A percentile compares a stretch with the other conserved stretches of the same genome.
phyloP scores from a whole-genome alignment of 2,888 invertebrate species.

The Xanthostigma xanthostigma region DNA sequence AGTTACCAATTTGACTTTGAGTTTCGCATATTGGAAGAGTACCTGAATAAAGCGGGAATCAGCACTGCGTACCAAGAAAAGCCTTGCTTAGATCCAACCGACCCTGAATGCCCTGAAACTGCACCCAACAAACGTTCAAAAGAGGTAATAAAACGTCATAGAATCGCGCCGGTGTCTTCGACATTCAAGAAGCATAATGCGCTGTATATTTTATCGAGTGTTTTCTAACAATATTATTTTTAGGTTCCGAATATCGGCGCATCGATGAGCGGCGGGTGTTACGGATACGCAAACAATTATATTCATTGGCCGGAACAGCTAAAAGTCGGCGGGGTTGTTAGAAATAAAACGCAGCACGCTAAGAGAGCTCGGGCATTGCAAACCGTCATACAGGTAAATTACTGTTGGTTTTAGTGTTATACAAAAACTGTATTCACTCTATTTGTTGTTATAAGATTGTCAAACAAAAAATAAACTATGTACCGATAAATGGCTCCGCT shows the following conservation, averaged over 20 bases:
- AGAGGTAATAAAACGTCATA: slow-evolving; percentile 35
- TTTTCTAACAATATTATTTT: neutral
- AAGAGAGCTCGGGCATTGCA: slow-evolving; percentile 86
- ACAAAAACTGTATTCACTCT: no score
- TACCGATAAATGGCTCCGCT: no score
- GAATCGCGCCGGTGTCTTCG: no score
- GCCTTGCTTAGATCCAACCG: slow-evolving; percentile 86
- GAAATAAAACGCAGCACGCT: slow-evolving; percentile 84
- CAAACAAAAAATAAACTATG: no score
- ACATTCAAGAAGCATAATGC: no score
- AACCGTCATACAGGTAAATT: slow-evolving; percentile 42
- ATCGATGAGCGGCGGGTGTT: slow-evolving; percentile 87
- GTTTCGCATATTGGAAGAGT: slow-evolving; percentile 73
- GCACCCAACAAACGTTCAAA: slow-evolving; percentile 82
- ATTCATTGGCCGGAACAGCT: slow-evolving; percentile 99
- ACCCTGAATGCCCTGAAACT: slow-evolving; percentile 81
- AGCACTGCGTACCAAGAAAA: slow-evolving; percentile 92
- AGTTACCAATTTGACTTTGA: slow-evolving; percentile 33
- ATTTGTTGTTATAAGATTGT: no score
- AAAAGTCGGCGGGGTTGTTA: slow-evolving; percentile 82
- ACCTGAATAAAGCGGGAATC: slow-evolving; percentile 89
- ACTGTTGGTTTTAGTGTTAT: no score
- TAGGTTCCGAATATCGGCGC: slow-evolving; percentile 77
- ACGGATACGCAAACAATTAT: slow-evolving; percentile 92
- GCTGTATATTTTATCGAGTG: no score